Evolutionary conservation across 2,113 vertebrate species (phyloP).

Genomic region (Pyxicephalus adspersus): DNA sequence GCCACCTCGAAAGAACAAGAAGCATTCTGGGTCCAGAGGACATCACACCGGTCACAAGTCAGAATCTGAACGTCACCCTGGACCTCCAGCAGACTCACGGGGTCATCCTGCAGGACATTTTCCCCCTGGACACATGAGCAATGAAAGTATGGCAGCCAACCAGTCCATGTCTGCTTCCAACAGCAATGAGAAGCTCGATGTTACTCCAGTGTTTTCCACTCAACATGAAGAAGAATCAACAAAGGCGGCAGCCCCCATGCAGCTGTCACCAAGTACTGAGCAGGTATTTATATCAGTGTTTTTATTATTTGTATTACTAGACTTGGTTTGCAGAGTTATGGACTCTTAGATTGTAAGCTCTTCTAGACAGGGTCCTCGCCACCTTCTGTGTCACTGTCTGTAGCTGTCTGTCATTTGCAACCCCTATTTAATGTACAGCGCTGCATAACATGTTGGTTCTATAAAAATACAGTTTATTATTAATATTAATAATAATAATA

Average conservation of each 20-base stretch:
- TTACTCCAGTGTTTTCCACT: not conserved
- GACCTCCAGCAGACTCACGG: conserved; percentile 36
- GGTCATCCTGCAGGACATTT: conserved; percentile 36
- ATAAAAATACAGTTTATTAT: too few species aligned
- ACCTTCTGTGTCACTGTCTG: too few species aligned
- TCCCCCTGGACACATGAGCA: conserved; percentile 54
- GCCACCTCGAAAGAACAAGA: conserved; percentile 31
- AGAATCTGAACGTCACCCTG: not conserved
- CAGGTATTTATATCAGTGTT: conserved; percentile 66
- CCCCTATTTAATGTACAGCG: too few species aligned
- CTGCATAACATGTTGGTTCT: too few species aligned
- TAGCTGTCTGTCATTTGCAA: too few species aligned
- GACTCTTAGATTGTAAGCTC: too few species aligned
- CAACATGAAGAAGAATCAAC: not conserved
- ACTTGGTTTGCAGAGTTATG: too few species aligned
- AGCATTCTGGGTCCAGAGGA: conserved; percentile 19
- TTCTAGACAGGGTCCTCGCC: too few species aligned
- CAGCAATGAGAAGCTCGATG: not conserved
- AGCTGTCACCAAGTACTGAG: conserved; percentile 69
- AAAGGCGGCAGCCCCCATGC: conserved; percentile 59
- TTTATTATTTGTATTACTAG: too few species aligned
- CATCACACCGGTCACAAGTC: conserved; percentile 11
- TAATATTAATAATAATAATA: too few species aligned
- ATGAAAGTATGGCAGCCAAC: conserved; percentile 40
- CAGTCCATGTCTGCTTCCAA: conserved; percentile 32